These are phyloP conservation scores for Saimiri boliviensis DNA, from an alignment of 2,113 vertebrate genomes.

Conservation along the genomic window DNA sequence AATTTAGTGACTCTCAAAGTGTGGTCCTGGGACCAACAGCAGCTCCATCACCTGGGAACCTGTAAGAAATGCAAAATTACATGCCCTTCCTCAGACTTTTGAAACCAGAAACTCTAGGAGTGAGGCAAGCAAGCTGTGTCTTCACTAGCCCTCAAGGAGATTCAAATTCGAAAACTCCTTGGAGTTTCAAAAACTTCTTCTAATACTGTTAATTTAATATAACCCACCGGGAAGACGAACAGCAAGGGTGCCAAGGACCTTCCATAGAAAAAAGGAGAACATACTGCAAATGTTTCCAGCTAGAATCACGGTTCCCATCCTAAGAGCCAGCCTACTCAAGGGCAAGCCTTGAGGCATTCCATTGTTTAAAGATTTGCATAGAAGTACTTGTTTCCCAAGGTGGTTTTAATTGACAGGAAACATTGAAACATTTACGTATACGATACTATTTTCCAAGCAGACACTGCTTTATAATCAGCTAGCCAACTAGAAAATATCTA, in stretches of 20 bases:
- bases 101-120: background rate
- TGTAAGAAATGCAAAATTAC: background rate
- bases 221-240: background rate
- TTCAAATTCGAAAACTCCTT: background rate
- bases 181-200: too few relatives aligned
- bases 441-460: background rate
- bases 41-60: background rate
- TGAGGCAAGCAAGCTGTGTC: background rate
- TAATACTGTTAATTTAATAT: background rate
- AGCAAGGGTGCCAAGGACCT: background rate
- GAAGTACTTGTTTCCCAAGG: background rate
- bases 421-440: background rate
- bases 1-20: background rate
- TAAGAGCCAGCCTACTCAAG: background rate
- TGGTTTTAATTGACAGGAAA: slow-evolving; percentile 3
- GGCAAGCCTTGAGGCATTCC: background rate
- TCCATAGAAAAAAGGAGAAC: background rate
- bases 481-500: background rate
- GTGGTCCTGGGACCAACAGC: background rate
- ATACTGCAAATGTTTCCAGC: background rate
- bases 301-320: background rate
- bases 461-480: background rate
- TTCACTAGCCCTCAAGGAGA: background rate
- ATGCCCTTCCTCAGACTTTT: background rate
- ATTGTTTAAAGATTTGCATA: background rate